These are phyloP conservation scores for Aselliscus stoliczkanus DNA, from an alignment of 2,797 vertebrate genomes.

Conservation along the genomic window DNA sequence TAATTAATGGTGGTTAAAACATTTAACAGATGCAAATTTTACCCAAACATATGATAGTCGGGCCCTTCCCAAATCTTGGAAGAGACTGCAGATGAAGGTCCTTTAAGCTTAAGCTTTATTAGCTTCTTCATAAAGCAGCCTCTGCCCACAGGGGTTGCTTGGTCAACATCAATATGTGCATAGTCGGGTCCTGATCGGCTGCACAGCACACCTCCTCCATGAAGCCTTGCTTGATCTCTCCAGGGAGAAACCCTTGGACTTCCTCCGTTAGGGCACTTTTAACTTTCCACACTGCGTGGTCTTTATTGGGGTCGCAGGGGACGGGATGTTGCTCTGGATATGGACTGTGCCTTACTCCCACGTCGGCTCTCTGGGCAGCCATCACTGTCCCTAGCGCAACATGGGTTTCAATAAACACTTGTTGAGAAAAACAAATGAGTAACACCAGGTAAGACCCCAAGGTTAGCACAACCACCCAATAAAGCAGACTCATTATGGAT, in stretches of 20 bases:
- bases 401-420: not conserved
- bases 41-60: not conserved
- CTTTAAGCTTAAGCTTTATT: not conserved
- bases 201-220: not conserved
- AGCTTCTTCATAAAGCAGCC: not conserved
- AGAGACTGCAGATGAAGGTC: not conserved
- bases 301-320: not conserved
- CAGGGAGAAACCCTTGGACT: not conserved
- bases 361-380: fast-evolving
- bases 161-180: not conserved
- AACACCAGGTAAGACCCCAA: not conserved
- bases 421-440: not conserved
- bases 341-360: not conserved
- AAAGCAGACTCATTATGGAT: fast-evolving
- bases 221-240: not conserved
- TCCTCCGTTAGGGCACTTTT: not conserved
- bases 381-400: not conserved
- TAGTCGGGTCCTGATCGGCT: not conserved
- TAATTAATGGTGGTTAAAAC: not conserved
- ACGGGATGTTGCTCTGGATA: fast-evolving
- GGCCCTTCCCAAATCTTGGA: not conserved
- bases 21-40: not conserved
- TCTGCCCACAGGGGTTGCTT: not conserved
- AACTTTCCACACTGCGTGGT: not conserved
- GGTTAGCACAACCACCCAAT: fast-evolving